These are phyloP conservation scores for Girardinus metallicus DNA, from an alignment of 2,797 vertebrate genomes.

Conservation along the genomic window DNA sequence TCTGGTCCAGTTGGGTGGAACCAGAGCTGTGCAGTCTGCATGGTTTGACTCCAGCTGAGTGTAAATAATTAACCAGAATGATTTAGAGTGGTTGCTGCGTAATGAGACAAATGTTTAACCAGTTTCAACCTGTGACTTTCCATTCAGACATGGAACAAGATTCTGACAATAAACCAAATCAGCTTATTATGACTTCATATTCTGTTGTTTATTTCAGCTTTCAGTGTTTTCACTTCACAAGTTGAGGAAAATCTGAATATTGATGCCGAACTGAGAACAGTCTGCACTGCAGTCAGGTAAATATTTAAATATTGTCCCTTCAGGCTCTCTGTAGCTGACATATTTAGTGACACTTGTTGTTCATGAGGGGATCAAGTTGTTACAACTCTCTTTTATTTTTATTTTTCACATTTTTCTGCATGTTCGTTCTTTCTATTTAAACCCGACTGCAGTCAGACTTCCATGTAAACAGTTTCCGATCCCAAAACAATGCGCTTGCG, in stretches of 20 bases:
- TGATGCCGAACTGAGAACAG: neutral
- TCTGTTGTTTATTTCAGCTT: neutral
- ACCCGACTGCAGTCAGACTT: neutral
- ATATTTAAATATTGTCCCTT: neutral
- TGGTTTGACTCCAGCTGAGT: neutral
- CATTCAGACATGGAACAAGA: neutral
- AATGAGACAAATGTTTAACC: constrained; percentile 1
- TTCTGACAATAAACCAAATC: neutral
- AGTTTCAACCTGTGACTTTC: neutral
- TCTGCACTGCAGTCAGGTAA: neutral
- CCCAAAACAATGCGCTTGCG: no score
- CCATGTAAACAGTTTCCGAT: neutral
- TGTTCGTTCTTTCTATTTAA: neutral
- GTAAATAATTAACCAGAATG: neutral
- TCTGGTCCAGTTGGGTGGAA: neutral
- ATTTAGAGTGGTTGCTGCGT: neutral
- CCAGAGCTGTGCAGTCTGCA: neutral
- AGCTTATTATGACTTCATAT: neutral
- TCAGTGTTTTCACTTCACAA: neutral
- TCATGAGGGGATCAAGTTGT: neutral
- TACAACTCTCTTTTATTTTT: no score
- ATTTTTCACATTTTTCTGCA: neutral
- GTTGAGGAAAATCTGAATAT: neutral
- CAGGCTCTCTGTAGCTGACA: neutral
- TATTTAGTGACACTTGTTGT: neutral